Conservation (phyloP, 2,888 invertebrate genomes). For the Pammene aurita region DNA sequence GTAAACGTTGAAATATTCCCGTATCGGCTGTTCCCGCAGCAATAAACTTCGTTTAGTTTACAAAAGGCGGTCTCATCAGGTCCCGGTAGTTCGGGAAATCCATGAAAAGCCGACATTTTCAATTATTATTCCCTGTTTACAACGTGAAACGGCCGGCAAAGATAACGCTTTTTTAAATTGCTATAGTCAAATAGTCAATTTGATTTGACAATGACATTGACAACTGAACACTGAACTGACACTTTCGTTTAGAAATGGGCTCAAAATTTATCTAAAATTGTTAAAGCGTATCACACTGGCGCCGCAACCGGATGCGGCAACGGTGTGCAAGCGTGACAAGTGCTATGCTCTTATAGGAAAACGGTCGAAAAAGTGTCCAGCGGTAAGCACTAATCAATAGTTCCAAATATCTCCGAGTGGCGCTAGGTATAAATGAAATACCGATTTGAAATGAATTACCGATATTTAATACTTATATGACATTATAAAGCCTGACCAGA, state of each 20-base stretch:
- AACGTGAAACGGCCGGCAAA: conserved; percentile 48
- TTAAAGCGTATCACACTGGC: too few relatives aligned
- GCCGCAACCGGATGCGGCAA: too few relatives aligned
- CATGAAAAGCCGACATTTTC: conserved; percentile 79
- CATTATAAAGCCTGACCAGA: too few relatives aligned
- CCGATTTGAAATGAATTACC: too few relatives aligned
- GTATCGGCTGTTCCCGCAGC: conserved; percentile 81
- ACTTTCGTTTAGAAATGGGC: conserved; percentile 17
- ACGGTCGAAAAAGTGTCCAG: too few relatives aligned
- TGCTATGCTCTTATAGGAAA: too few relatives aligned
- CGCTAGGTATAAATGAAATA: too few relatives aligned
- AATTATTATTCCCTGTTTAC: conserved; percentile 23
- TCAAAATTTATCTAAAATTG: too few relatives aligned
- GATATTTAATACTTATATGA: too few relatives aligned
- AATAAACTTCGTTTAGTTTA: conserved; percentile 85
- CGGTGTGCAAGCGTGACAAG: too few relatives aligned
- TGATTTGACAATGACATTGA: conserved; percentile 2
- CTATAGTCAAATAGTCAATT: conserved; percentile 11
- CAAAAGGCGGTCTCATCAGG: conserved; percentile 83
- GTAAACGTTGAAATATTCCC: conserved; percentile 84
- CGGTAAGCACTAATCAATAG: too few relatives aligned
- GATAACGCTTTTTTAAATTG: conserved; percentile 31
- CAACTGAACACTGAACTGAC: neutral
- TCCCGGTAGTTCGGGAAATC: conserved; percentile 78
- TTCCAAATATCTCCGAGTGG: too few relatives aligned